These are phyloP conservation scores for Macrophya alboannulata DNA, from an alignment of 2,888 invertebrate species.

Conservation along the genomic window DNA sequence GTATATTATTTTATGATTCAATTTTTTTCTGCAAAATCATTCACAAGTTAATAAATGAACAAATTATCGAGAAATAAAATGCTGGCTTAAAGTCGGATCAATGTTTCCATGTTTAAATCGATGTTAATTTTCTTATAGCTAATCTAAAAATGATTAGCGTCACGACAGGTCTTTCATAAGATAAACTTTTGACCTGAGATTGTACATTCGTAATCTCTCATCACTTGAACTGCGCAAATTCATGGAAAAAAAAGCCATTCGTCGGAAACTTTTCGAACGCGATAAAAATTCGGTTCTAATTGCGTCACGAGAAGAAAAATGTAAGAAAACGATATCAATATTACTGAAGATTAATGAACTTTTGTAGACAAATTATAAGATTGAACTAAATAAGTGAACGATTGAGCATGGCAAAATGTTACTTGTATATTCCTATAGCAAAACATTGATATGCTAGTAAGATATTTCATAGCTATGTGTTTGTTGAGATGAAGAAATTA, in stretches of 20 bases:
- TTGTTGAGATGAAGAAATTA: not conserved
- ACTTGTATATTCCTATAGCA: not conserved
- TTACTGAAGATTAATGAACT: slow-evolving; percentile 16
- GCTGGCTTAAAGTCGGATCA: not conserved
- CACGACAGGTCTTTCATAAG: slow-evolving; percentile 8
- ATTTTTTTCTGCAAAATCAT: not conserved
- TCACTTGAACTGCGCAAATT: slow-evolving; percentile 15
- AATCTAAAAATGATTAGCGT: not conserved
- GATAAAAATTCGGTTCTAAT: slow-evolving; percentile 14
- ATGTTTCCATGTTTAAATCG: not conserved
- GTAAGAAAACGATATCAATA: not conserved
- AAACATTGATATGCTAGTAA: not conserved
- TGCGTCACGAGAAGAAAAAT: not conserved
- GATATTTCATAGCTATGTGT: not conserved
- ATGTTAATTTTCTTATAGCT: not conserved
- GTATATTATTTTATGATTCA: not conserved
- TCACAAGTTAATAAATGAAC: not conserved
- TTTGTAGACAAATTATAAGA: not conserved
- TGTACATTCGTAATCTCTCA: not conserved
- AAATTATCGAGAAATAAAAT: slow-evolving; percentile 11
- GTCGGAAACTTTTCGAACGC: not conserved
- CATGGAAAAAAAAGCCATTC: slow-evolving; percentile 1
- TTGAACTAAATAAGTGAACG: not conserved
- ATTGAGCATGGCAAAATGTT: not conserved
- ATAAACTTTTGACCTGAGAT: slow-evolving; percentile 40